Percentiles rank a stretch among this genome's conserved stretches.
phyloP scores from a whole-genome alignment of 2,888 invertebrate species.

The Hyposoter dolosus region DNA sequence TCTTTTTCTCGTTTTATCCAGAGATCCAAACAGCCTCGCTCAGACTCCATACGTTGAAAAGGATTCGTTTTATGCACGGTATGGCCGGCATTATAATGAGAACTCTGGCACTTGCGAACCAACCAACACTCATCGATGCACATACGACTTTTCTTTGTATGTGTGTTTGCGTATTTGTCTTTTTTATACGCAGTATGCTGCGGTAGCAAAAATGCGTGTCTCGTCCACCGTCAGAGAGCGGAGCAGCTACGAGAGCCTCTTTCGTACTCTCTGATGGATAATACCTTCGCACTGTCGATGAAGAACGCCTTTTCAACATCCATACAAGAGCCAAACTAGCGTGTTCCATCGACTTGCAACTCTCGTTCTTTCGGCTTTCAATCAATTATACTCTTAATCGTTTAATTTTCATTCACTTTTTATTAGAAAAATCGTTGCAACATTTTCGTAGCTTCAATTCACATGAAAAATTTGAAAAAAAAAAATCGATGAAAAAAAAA shows the following conservation, averaged over 20 bases:
- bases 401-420: not conserved
- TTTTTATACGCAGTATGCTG: not conserved
- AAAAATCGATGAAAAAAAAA: not conserved
- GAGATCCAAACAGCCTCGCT: constrained; percentile 1
- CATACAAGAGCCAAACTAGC: not conserved
- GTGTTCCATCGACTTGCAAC: not conserved
- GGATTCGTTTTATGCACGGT: constrained; percentile 72
- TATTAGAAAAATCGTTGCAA: not conserved
- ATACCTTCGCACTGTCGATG: not conserved
- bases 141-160: not conserved
- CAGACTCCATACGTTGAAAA: constrained; percentile 53
- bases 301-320: not conserved
- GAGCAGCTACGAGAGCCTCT: not conserved
- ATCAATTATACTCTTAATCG: no score
- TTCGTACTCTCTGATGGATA: not conserved
- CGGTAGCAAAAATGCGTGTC: constrained; percentile 4
- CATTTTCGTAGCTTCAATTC: not conserved
- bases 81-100: constrained; percentile 75
- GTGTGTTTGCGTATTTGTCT: not conserved
- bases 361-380: not conserved
- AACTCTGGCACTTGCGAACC: constrained; percentile 57
- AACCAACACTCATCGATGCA: not conserved
- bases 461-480: not conserved
- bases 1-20: constrained; percentile 4
- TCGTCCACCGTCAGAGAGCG: not conserved